Evolutionary conservation across 2,888 invertebrate genomes (phyloP).

Genomic region (Julus scanicus): DNA sequence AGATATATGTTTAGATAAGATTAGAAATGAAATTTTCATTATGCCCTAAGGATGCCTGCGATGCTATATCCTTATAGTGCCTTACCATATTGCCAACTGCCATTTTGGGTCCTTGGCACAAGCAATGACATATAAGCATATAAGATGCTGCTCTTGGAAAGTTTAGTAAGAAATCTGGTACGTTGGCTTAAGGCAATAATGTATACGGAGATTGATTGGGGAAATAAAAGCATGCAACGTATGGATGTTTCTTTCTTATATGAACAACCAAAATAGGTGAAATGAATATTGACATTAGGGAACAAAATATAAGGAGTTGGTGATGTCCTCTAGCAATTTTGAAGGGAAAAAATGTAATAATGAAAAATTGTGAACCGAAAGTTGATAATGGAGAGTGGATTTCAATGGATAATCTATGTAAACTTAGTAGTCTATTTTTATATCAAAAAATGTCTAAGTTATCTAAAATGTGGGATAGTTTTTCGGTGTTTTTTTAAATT

Average conservation of each 20-base stretch:
- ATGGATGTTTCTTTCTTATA: neutral
- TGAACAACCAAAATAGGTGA: neutral
- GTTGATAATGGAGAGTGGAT: too few relatives aligned
- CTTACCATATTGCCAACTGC: neutral
- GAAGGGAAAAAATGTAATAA: neutral
- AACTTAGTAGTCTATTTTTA: too few relatives aligned
- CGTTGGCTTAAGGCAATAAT: neutral
- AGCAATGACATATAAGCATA: too few relatives aligned
- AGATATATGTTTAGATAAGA: slow-evolving; percentile 40
- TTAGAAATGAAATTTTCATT: slow-evolving; percentile 39
- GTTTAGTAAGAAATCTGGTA: neutral
- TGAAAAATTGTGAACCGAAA: neutral
- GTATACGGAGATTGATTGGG: neutral
- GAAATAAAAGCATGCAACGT: slow-evolving; percentile 37
- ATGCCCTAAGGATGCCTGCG: neutral
- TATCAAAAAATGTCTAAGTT: too few relatives aligned
- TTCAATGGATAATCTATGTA: too few relatives aligned
- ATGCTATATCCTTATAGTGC: neutral
- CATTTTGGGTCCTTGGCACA: neutral
- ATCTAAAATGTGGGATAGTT: too few relatives aligned
- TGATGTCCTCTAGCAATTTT: neutral
- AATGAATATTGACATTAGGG: neutral
- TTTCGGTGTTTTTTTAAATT: too few relatives aligned
- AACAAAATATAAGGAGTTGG: neutral
- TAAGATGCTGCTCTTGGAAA: neutral